Conservation (phyloP, 2,888 invertebrate species). For the Elysia crispata region DNA sequence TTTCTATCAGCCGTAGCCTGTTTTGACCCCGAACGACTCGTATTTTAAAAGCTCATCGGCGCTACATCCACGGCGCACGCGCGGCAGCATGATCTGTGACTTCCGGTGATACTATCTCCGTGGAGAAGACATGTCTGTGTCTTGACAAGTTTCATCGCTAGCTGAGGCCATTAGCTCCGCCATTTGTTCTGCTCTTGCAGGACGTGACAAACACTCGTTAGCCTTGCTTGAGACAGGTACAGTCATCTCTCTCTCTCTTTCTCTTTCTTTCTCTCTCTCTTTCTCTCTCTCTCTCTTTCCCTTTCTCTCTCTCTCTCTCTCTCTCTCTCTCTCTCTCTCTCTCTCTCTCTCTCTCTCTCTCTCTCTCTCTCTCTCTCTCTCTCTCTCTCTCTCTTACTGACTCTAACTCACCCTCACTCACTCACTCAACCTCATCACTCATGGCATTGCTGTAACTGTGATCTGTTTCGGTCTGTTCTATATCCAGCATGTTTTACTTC, state of each 20-base stretch:
- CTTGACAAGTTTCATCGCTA: no score
- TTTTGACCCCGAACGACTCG: neutral
- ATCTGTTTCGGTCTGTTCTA: neutral
- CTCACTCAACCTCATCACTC: no score
- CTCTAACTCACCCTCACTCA: no score
- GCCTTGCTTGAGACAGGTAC: no score
- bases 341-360: slow-evolving; percentile 27
- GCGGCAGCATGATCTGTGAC: neutral
- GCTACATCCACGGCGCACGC: neutral
- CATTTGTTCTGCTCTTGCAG: no score
- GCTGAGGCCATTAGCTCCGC: no score
- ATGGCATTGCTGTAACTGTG: no score
- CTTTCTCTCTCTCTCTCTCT: slow-evolving; percentile 19
- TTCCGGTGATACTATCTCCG: neutral
- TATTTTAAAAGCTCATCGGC: neutral
- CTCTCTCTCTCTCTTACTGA: neutral
- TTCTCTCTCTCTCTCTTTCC: neutral
- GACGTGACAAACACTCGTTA: no score
- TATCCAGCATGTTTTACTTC: neutral
- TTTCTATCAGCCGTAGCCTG: neutral
- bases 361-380: slow-evolving; percentile 14
- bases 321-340: slow-evolving; percentile 25
- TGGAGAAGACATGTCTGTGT: no score
- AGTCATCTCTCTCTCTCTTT: slow-evolving; percentile 1
- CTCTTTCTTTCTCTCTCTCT: slow-evolving; percentile 37